Evolutionary conservation across 2,113 vertebrate genomes (phyloP).

Genomic region (Notechis scutatus): DNA sequence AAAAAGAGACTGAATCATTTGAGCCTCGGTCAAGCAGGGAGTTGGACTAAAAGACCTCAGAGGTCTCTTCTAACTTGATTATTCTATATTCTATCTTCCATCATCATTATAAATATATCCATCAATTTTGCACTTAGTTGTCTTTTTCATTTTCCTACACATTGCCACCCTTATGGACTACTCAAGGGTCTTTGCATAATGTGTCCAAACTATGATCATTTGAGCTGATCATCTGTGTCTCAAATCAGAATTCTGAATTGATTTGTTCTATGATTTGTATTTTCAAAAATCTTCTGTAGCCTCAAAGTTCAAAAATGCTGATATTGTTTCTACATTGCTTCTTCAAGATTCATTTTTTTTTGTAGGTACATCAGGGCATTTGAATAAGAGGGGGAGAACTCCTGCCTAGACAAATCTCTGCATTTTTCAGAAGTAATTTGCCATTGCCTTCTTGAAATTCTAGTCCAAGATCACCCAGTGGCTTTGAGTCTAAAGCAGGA

Average conservation of each 20-base stretch:
- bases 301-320: background rate
- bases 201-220: background rate
- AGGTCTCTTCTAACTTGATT: background rate
- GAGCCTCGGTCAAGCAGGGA: background rate
- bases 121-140: background rate
- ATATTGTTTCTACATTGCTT: background rate
- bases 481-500: background rate
- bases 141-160: background rate
- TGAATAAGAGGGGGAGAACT: background rate
- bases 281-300: background rate
- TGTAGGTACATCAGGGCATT: background rate
- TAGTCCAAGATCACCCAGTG: background rate
- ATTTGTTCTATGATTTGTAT: background rate
- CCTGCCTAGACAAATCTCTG: background rate
- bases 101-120: background rate
- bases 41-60: background rate
- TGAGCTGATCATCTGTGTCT: background rate
- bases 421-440: background rate
- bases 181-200: background rate
- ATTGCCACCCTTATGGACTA: background rate
- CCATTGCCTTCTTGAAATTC: background rate
- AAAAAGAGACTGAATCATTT: background rate
- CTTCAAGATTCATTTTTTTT: background rate
- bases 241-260: background rate
- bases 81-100: background rate